Conservation (phyloP, 2,113 vertebrate genomes). For the Morone chrysops region DNA sequence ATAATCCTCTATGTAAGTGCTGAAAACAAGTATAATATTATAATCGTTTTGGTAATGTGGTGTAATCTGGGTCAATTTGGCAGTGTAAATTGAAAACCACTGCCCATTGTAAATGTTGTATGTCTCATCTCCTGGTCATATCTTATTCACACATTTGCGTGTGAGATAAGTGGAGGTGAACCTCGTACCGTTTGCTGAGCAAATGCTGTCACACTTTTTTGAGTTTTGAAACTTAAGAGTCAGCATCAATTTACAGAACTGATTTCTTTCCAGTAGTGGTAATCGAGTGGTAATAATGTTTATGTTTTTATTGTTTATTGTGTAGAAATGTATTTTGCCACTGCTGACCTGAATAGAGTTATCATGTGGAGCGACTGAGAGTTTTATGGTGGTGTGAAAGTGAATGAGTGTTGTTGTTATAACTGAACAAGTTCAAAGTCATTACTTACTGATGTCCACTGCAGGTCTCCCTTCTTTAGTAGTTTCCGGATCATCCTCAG, state of each 20-base stretch:
- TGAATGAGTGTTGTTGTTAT: background rate
- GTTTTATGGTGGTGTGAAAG: background rate
- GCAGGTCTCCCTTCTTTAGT: conserved; percentile 87
- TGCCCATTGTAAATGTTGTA: too few species aligned
- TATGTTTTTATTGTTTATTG: background rate
- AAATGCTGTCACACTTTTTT: background rate
- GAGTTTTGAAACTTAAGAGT: background rate
- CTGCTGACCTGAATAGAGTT: background rate
- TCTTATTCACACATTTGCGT: background rate
- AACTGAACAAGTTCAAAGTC: background rate
- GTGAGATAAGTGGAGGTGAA: conserved; percentile 3
- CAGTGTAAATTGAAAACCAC: too few species aligned
- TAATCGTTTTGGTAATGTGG: too few species aligned
- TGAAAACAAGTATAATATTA: too few species aligned
- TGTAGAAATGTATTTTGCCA: too few species aligned
- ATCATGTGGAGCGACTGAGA: background rate
- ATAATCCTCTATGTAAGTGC: too few species aligned
- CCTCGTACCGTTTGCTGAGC: conserved; percentile 4
- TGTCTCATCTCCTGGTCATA: too few species aligned
- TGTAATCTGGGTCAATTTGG: too few species aligned
- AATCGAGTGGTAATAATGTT: background rate
- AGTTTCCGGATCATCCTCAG: conserved; percentile 90
- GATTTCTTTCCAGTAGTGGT: background rate
- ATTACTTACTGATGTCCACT: conserved; percentile 87
- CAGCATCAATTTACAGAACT: background rate